Conservation (phyloP, 2,797 vertebrate species). For the Pygocentrus nattereri region DNA sequence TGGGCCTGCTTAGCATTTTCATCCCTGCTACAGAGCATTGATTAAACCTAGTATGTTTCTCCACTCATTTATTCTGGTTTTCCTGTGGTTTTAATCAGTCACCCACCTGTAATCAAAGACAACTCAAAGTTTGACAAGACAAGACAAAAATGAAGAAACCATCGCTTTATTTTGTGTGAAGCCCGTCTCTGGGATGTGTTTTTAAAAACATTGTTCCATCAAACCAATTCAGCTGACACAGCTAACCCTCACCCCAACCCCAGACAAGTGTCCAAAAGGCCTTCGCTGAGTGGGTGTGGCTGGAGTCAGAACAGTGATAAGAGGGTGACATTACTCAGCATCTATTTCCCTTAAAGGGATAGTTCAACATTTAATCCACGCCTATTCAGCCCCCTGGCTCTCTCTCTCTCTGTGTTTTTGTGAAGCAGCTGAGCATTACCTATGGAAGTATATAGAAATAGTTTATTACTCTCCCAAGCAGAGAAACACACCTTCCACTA, state of each 20-base stretch:
- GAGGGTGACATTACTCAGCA: background rate
- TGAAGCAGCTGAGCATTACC: background rate
- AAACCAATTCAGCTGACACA: too few species aligned
- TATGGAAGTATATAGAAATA: background rate
- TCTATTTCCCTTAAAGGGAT: background rate
- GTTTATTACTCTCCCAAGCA: background rate
- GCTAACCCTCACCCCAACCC: too few species aligned
- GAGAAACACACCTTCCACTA: background rate
- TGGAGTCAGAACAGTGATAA: background rate
- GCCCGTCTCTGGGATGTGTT: background rate
- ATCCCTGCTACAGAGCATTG: too few species aligned
- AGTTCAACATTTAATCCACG: background rate
- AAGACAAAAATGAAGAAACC: background rate
- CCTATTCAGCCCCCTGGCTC: background rate
- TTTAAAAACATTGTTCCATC: background rate
- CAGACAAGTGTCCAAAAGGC: background rate
- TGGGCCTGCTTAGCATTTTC: too few species aligned
- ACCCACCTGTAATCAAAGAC: too few species aligned
- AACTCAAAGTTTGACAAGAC: too few species aligned
- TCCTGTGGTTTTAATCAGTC: too few species aligned
- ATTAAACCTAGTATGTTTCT: too few species aligned
- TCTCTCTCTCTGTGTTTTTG: background rate
- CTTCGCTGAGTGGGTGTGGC: background rate
- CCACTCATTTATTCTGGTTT: too few species aligned
- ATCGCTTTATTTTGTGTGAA: slow-evolving; percentile 1